Conservation (phyloP, 1,140 invertebrate species). For the Drosophila yakuba region DNA sequence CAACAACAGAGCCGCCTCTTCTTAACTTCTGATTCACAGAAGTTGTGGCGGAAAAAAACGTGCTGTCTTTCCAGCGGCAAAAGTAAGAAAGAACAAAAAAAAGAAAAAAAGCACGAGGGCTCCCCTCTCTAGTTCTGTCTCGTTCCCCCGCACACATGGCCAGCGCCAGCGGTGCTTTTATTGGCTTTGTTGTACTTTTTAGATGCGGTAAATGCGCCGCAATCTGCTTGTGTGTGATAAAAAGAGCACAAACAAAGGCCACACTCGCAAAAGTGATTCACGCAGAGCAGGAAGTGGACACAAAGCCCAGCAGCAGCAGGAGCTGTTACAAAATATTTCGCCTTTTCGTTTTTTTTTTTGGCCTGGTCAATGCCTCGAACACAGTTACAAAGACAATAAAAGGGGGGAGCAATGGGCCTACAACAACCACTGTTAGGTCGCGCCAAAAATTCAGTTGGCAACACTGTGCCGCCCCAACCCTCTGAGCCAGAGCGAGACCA, state of each 20-base stretch:
- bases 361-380: constrained; percentile 51
- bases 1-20: constrained; percentile 20
- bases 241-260: constrained; percentile 37
- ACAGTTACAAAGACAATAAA: constrained; percentile 19
- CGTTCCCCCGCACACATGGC: constrained; percentile 31
- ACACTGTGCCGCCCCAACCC: constrained; percentile 43
- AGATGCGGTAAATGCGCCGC: constrained; percentile 49
- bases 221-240: constrained; percentile 37
- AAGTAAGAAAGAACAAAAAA: neutral
- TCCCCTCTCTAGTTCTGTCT: constrained; percentile 14
- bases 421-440: constrained; percentile 72
- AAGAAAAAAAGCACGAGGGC: constrained; percentile 55
- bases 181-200: constrained; percentile 33
- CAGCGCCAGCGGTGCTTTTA: constrained; percentile 39
- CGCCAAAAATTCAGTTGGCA: constrained; percentile 78
- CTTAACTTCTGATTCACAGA: constrained; percentile 62
- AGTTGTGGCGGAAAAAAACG: constrained; percentile 65
- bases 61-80: constrained; percentile 50
- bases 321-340: constrained; percentile 37
- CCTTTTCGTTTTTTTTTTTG: constrained; percentile 16
- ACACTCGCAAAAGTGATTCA: constrained; percentile 46
- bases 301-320: constrained; percentile 44
- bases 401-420: constrained; percentile 49
- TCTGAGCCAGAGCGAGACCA: constrained; percentile 45
- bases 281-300: constrained; percentile 60